A percentile compares a stretch with the other conserved stretches of the same genome.
Evolutionary conservation across 2,113 vertebrate genomes (phyloP).

Genomic region (Callipepla californica): DNA sequence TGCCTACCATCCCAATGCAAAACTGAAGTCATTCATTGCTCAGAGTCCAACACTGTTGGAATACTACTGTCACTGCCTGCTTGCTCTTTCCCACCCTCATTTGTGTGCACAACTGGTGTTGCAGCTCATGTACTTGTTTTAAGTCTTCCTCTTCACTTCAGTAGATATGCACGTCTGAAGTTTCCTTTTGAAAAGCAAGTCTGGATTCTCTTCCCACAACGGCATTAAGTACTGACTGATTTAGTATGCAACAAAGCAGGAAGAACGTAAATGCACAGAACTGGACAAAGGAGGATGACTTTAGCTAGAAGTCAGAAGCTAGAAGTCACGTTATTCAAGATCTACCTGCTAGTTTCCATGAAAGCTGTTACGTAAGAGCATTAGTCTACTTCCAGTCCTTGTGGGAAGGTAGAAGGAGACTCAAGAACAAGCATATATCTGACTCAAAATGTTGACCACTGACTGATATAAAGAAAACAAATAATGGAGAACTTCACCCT

Average conservation of each 20-base stretch:
- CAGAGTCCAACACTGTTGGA: background rate
- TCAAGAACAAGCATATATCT: background rate
- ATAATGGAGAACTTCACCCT: background rate
- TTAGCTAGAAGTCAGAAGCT: background rate
- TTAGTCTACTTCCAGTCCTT: background rate
- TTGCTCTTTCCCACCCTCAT: background rate
- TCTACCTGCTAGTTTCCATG: background rate
- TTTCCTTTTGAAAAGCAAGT: background rate
- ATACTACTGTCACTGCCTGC: background rate
- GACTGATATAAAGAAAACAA: background rate
- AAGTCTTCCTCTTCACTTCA: background rate
- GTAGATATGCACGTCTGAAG: background rate
- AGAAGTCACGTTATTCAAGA: background rate
- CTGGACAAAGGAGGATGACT: background rate
- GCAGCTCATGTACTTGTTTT: background rate
- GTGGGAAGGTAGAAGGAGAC: background rate
- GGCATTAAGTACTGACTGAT: background rate
- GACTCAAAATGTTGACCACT: background rate
- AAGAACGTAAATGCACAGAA: background rate
- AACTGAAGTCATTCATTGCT: background rate
- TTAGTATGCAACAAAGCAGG: background rate
- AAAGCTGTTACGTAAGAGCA: background rate
- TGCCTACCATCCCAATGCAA: background rate
- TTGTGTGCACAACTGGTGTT: rapidly evolving
- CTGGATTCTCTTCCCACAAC: background rate